Percentiles rank a stretch among this genome's conserved stretches.
These are phyloP conservation scores for Pedetes capensis DNA, from an alignment of 2,113 vertebrate genomes.

Conservation along the genomic window DNA sequence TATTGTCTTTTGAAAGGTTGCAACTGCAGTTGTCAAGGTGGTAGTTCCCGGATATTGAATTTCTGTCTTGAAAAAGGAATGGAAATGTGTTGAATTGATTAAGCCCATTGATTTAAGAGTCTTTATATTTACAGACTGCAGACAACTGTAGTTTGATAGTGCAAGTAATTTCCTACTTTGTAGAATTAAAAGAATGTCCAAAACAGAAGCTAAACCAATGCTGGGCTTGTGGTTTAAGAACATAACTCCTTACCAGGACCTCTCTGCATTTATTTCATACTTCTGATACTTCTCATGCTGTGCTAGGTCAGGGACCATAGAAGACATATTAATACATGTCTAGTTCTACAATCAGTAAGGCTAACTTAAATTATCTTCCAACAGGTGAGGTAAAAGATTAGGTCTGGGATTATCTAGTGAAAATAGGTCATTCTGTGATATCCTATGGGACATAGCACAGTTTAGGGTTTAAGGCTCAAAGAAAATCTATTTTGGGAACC, in stretches of 20 bases:
- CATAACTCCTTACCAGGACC: background rate
- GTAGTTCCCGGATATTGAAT: conserved; percentile 13
- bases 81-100: conserved; percentile 14
- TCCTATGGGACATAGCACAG: background rate
- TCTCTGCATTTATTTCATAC: background rate
- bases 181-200: conserved; percentile 47
- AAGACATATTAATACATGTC: conserved; percentile 10
- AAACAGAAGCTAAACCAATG: conserved; percentile 1
- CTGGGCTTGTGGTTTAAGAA: background rate
- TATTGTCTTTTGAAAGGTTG: conserved; percentile 9
- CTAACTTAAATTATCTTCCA: conserved; percentile 39
- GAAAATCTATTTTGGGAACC: conserved; percentile 42
- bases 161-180: conserved; percentile 30
- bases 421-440: conserved; percentile 49
- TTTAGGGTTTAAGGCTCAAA: conserved; percentile 33
- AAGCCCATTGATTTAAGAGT: conserved; percentile 27
- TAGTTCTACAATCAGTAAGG: conserved; percentile 34
- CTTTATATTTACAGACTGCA: conserved; percentile 16
- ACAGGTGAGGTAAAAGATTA: conserved; percentile 26
- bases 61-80: conserved; percentile 6
- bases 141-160: background rate
- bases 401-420: conserved; percentile 30
- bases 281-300: conserved; percentile 11
- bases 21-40: background rate
- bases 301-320: background rate